Conservation (phyloP, 2,888 invertebrate genomes). For the Limnephilus auricula region DNA sequence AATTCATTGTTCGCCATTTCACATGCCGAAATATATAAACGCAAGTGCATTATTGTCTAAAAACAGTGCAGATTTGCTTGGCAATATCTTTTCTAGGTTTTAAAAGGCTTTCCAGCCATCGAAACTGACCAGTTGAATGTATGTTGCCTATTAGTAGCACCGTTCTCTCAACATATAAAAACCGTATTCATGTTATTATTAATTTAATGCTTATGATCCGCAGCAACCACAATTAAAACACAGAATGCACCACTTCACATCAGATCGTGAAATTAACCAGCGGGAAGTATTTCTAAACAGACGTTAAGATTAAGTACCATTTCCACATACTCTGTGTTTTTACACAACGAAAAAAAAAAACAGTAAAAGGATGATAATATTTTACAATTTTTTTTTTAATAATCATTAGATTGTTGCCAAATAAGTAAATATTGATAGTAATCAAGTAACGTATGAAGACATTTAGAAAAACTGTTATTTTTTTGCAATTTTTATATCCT, state of each 20-base stretch:
- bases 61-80: neutral
- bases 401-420: neutral
- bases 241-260: neutral
- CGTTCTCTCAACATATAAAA: neutral
- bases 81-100: neutral
- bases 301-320: neutral
- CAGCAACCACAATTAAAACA: neutral
- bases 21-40: neutral
- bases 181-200: neutral
- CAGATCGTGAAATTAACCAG: neutral
- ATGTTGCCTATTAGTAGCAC: neutral
- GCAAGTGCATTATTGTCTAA: neutral
- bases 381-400: neutral
- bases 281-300: neutral
- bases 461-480: no score
- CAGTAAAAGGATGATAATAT: neutral
- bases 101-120: neutral
- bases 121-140: neutral
- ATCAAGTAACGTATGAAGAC: neutral
- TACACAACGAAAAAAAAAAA: neutral
- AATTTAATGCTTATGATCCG: neutral
- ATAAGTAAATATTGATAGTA: neutral
- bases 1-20: neutral
- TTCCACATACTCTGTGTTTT: neutral
- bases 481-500: no score